Evolutionary conservation across 2,797 vertebrate genomes (phyloP).

Genomic region (Remorina albescens): DNA sequence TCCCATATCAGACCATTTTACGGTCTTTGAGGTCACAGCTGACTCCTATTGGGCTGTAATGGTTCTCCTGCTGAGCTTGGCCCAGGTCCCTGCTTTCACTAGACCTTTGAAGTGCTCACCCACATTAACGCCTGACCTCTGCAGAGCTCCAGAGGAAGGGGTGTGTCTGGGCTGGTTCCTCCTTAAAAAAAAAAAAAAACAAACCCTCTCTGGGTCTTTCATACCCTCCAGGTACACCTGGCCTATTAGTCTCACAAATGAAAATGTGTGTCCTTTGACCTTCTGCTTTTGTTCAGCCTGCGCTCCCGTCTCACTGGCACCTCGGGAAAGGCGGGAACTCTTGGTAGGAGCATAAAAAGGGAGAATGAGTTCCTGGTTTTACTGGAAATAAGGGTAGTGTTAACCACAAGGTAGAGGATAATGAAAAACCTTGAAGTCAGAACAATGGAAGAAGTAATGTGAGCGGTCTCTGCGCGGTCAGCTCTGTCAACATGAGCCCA

Average conservation of each 20-base stretch:
- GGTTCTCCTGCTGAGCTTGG: conserved; percentile 69
- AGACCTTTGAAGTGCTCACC: conserved; percentile 73
- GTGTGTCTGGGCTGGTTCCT: conserved; percentile 52
- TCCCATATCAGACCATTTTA: conserved; percentile 73
- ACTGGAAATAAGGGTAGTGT: conserved; percentile 46
- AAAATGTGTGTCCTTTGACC: conserved; percentile 79
- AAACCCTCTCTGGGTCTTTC: conserved; percentile 46
- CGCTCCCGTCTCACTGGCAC: conserved; percentile 23
- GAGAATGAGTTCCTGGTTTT: conserved; percentile 39
- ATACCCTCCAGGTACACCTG: conserved; percentile 77
- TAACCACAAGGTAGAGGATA: conserved; percentile 38
- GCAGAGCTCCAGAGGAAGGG: conserved; percentile 43
- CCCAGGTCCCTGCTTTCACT: conserved; percentile 53
- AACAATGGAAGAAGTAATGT: conserved; percentile 45
- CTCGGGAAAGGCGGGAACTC: conserved; percentile 39
- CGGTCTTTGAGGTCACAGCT: conserved; percentile 75
- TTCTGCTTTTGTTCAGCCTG: conserved; percentile 72
- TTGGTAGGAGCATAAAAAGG: conserved; percentile 23
- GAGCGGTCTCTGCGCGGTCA: conserved; percentile 47
- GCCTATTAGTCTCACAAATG: conserved; percentile 77
- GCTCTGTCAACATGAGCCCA: conserved; percentile 34
- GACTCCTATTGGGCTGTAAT: conserved; percentile 74
- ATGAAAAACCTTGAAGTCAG: conserved; percentile 52
- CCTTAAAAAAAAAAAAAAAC: conserved; percentile 30
- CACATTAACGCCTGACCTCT: conserved; percentile 35